Base-by-base conservation (phyloP, 2,797 vertebrate genomes). In the Acrocephalus scirpaceus region DNA sequence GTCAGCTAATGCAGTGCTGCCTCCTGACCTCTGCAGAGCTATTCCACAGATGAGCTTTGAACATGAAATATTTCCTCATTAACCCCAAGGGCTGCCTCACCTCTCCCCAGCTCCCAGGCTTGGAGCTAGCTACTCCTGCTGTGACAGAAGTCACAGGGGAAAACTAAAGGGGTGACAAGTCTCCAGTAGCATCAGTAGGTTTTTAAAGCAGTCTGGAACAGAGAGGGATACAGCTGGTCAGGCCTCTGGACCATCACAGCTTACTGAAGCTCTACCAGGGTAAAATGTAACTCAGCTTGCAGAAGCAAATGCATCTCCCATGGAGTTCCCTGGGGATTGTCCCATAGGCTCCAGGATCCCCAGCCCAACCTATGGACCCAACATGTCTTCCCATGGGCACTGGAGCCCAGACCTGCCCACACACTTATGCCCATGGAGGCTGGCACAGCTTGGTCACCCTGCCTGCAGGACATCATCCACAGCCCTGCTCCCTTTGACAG, bases 361-460 rank as follows among this genome's bases (percentile, higher is more conserved):
- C 30, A 60, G 57, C n/a, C 19, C 7, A 16, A 7, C 13, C 29
- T 36, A 38, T 45, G 34, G 42, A 53, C 44, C 19, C 47, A 36
- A 36, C 36, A 23, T 11, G 7, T 57, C 40, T 38, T 11, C 10
- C 44, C 1, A 0, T 9, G 42, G 44, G 23, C 47, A 27, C 5
- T 3, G 3, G 22, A 23, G 21, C 1, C 3, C 54, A 42, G 66
- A 82, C 16, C 21, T 2, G 8, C 51, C 36, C 0, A 0, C 4
- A 7, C 5, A 4, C 27, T 27, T 30, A 57, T 45, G 60, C 32
- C 83, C 4, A 0, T 2, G 2, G 72, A 11, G 26, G 67, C 67
- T 58, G 82, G 50, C 61, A 53, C 57, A 83, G 64, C 48, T 75
- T 0, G 0, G 57, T 47, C 15, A 3, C 21, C 16, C 54, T 60